Percentiles rank a stretch among this genome's conserved stretches.
Evolutionary conservation across 92 coral and sea anemone genomes (phyloP).

Genomic region (Diadumene lineata): DNA sequence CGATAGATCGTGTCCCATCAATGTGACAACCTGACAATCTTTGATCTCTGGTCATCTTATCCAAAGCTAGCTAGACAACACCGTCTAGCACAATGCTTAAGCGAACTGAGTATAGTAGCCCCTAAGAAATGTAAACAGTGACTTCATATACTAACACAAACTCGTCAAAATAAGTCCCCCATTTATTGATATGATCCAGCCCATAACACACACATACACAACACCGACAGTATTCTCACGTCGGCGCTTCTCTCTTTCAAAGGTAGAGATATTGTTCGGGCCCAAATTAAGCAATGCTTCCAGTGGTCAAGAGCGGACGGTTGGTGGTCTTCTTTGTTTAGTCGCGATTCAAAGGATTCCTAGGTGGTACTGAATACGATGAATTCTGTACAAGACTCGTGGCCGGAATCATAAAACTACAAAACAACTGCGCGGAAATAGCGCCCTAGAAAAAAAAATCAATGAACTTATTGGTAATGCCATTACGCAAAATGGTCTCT

Average conservation of each 20-base stretch:
- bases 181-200: constrained; percentile 12
- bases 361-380: constrained; percentile 20
- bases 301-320: constrained; percentile 34
- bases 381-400: constrained; percentile 30
- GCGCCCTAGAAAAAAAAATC: constrained; percentile 6
- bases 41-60: not conserved
- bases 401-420: constrained; percentile 36
- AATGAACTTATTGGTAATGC: constrained; percentile 28
- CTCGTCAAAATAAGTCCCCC: constrained; percentile 6
- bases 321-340: constrained; percentile 37
- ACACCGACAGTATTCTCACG: not conserved
- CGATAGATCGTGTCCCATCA: too few species aligned
- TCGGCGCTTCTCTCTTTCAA: constrained; percentile 9
- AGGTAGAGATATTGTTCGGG: constrained; percentile 24
- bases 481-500: too few species aligned
- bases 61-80: constrained; percentile 10
- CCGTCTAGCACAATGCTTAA: constrained; percentile 27
- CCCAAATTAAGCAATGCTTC: constrained; percentile 25
- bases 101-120: too few species aligned
- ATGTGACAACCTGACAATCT: not conserved
- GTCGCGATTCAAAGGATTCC: constrained; percentile 18
- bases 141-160: constrained; percentile 23
- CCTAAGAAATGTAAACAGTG: constrained; percentile 37
- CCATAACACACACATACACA: constrained; percentile 8
- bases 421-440: constrained; percentile 37